Conservation (phyloP, 1,140 invertebrate species). For the Spodoptera litura region DNA sequence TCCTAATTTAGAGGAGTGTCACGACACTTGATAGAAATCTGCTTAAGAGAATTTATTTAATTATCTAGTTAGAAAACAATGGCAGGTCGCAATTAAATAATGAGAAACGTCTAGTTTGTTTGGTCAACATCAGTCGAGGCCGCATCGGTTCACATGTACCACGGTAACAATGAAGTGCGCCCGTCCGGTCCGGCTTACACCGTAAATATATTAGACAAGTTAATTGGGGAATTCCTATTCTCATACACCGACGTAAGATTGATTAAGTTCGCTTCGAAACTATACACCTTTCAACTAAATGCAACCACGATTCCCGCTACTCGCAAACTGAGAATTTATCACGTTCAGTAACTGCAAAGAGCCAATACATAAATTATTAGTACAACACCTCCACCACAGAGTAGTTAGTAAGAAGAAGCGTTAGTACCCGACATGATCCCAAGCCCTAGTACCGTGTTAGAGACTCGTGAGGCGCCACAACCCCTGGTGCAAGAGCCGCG, state of each 20-base stretch:
- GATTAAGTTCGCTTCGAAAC: slow-evolving; percentile 20
- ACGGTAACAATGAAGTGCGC: slow-evolving; percentile 39
- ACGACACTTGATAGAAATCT: slow-evolving; percentile 71
- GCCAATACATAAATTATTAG: slow-evolving; percentile 48
- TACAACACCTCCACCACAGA: slow-evolving; percentile 53
- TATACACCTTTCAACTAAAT: slow-evolving; percentile 17
- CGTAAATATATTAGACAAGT: slow-evolving; percentile 28
- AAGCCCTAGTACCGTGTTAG: slow-evolving; percentile 54
- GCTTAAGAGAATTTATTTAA: slow-evolving; percentile 73
- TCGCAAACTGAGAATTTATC: slow-evolving; percentile 21
- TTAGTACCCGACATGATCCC: slow-evolving; percentile 57
- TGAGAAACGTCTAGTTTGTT: slow-evolving; percentile 71
- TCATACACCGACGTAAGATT: slow-evolving; percentile 7
- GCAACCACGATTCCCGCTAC: slow-evolving; percentile 21
- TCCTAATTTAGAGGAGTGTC: slow-evolving; percentile 63
- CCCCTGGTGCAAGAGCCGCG: slow-evolving; percentile 70
- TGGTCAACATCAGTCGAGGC: slow-evolving; percentile 65
- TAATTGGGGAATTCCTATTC: slow-evolving; percentile 40
- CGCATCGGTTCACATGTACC: slow-evolving; percentile 53
- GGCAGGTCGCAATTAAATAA: slow-evolving; percentile 77
- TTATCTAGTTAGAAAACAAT: slow-evolving; percentile 74
- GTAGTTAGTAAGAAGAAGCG: slow-evolving; percentile 57
- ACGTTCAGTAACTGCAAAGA: slow-evolving; percentile 48
- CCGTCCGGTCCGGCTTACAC: slow-evolving; percentile 11
- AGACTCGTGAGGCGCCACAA: slow-evolving; percentile 70